Evolutionary conservation across 1,140 invertebrate species (phyloP).

Genomic region (Brevipalpus yothersi): DNA sequence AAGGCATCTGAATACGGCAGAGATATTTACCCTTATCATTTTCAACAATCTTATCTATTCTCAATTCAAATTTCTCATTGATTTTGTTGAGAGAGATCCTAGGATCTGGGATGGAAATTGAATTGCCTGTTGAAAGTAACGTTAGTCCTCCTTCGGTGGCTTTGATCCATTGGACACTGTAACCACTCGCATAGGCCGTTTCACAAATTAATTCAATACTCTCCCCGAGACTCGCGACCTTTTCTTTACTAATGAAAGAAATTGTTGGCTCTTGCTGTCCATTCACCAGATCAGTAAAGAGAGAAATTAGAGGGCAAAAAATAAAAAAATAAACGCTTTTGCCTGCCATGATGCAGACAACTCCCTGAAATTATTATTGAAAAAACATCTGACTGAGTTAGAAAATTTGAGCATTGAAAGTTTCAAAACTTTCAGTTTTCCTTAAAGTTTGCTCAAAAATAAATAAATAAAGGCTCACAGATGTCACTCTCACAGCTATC

Average conservation of each 20-base stretch:
- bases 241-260: not conserved
- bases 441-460: too few species aligned
- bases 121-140: not conserved
- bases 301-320: not conserved
- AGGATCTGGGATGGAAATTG: slow-evolving; percentile 30
- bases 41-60: slow-evolving; percentile 84
- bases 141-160: slow-evolving; percentile 2
- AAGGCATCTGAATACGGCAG: slow-evolving; percentile 51
- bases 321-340: too few species aligned
- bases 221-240: slow-evolving; percentile 62
- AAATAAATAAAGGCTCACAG: too few species aligned
- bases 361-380: too few species aligned
- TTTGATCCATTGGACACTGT: slow-evolving; percentile 35
- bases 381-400: too few species aligned
- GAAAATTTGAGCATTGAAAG: too few species aligned
- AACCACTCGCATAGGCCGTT: slow-evolving; percentile 61
- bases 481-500: too few species aligned
- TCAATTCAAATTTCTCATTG: slow-evolving; percentile 21
- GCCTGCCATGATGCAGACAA: too few species aligned
- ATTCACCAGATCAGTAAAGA: not conserved
- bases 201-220: slow-evolving; percentile 65
- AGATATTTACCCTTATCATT: slow-evolving; percentile 66
- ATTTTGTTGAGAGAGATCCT: slow-evolving; percentile 29
- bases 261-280: not conserved
- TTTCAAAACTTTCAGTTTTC: too few species aligned